Base-by-base conservation (phyloP, 1,140 invertebrate species). In the Megathymus violae region DNA sequence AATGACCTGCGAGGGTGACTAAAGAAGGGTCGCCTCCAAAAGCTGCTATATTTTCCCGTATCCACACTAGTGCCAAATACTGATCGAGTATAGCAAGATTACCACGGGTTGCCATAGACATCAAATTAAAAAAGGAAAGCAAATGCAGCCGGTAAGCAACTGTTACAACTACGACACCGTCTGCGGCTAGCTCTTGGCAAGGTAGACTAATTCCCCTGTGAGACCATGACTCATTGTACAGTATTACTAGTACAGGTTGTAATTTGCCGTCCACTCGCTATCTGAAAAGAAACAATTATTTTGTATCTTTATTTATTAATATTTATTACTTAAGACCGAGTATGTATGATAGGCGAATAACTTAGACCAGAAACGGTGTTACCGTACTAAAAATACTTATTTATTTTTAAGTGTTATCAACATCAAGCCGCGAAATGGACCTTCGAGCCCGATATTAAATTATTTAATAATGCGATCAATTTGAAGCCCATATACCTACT, bases 11-110 rank as follows among this genome's bases (percentile, higher is more conserved):
- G 1, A 97, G 76, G 0, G 96, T 96, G 0, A 97, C 91, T 25
- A 92, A 88, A 9, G 92, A 85, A 0, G 93, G 91, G 87, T 96
- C 94, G 4, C 96, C 96, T 1, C 95, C 95, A 74, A 97, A 96
- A 11, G 92, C 86, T 11, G 85, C 85, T 36, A 96, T 95, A 82
- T 97, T 95, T 52, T 94, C 91, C 47, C 93, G 86, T 1, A 96
- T 87, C 96, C 96, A 97, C 11, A 94, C 70, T 10, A 97, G 72
- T 0, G 95, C 95, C 52, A 95, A 77, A 61, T 94, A 93, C 63
- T 96, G 95, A 80, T 97, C 96, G 50, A 95, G 85, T 7, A 96
- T 74, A 1, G 95, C 95, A 16, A 95, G 92, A 77, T 96, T 96
- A 0, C 95, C 95, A 10, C 89, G 85, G 51, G 92, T 93, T 59